These are phyloP conservation scores for Lepidurus apus DNA, from an alignment of 1,140 invertebrate species.

Conservation along the genomic window DNA sequence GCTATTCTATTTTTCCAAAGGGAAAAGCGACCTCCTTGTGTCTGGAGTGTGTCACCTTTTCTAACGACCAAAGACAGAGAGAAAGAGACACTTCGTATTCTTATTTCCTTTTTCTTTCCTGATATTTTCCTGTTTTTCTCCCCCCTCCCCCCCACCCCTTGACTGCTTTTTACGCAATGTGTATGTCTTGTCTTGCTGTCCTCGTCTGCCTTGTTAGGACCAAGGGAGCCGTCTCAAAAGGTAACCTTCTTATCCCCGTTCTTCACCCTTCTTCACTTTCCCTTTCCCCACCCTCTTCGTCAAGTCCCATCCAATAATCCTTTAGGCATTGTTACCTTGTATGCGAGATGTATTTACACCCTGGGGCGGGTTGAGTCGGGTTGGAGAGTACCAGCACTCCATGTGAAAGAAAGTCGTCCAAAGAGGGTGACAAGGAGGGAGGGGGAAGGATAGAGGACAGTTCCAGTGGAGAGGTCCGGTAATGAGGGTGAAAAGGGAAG, in stretches of 20 bases:
- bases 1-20: background rate
- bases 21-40: conserved; percentile 13
- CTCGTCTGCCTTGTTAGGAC: background rate
- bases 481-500: background rate
- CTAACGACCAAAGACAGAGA: background rate
- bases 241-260: background rate
- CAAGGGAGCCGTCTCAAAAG: too few relatives aligned
- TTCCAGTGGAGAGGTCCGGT: background rate
- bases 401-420: background rate
- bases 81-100: background rate
- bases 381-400: background rate
- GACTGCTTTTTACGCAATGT: background rate
- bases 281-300: background rate
- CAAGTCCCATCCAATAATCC: background rate
- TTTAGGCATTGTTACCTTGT: background rate
- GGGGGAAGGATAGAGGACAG: too few relatives aligned
- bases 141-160: background rate
- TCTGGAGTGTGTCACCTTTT: conserved; percentile 14
- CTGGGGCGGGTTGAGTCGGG: background rate
- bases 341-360: conserved; percentile 15
- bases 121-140: background rate
- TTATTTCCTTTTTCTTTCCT: background rate
- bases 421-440: too few relatives aligned
- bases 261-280: background rate
- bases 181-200: background rate